Conservation (phyloP, 53 echinoderm and acorn worm species). For the Hippasteria phrygiana region DNA sequence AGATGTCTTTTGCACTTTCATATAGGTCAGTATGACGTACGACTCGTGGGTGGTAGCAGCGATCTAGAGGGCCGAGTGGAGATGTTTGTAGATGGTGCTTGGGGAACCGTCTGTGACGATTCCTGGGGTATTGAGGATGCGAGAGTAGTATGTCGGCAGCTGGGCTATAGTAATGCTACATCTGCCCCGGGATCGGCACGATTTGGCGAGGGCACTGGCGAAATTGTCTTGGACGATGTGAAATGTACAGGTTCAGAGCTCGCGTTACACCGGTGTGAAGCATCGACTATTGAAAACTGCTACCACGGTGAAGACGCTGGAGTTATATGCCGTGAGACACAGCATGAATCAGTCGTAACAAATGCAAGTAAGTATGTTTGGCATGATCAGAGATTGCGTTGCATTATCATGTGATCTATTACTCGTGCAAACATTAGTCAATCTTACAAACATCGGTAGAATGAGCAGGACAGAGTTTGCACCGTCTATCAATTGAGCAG, state of each 20-base stretch:
- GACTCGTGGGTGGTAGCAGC: conserved; percentile 31
- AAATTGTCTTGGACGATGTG: conserved; percentile 49
- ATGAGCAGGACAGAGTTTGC: too few relatives aligned
- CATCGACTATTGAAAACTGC: conserved; percentile 3
- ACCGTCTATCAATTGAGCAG: too few relatives aligned
- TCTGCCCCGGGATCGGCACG: not conserved
- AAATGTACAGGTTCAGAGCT: conserved; percentile 50
- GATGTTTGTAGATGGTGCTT: not conserved
- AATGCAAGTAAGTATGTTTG: too few relatives aligned
- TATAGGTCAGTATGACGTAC: not conserved
- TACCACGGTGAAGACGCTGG: conserved; percentile 67
- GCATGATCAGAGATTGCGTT: too few relatives aligned
- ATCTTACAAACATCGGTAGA: too few relatives aligned
- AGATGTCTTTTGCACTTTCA: too few relatives aligned
- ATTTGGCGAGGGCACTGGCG: conserved; percentile 49
- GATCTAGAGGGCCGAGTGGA: conserved; percentile 25
- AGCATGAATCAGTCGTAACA: too few relatives aligned
- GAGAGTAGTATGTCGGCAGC: conserved; percentile 36
- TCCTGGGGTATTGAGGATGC: conserved; percentile 28
- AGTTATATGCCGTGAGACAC: conserved; percentile 51
- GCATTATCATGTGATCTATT: too few relatives aligned
- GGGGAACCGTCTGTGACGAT: conserved; percentile 56
- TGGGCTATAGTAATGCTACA: not conserved
- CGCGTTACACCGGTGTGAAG: not conserved
- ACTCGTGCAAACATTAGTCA: too few relatives aligned